Conservation (phyloP, 1,140 invertebrate genomes). For the Drosophila asahinai region DNA sequence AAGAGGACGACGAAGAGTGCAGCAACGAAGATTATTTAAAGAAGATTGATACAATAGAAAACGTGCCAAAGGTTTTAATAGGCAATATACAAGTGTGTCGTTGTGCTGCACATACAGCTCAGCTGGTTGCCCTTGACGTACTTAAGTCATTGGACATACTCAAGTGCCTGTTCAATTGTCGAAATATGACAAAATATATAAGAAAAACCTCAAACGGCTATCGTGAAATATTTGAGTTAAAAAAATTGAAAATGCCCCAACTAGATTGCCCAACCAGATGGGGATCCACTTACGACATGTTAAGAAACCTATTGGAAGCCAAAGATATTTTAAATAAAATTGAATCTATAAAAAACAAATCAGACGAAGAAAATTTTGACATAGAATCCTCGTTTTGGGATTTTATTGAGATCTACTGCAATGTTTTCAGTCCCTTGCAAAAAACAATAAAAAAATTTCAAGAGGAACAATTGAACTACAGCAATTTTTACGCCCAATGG, state of each 20-base stretch:
- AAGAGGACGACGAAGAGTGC: not conserved
- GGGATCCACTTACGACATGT: slow-evolving; percentile 36
- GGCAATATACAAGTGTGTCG: not conserved
- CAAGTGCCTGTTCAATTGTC: not conserved
- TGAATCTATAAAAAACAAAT: slow-evolving; percentile 22
- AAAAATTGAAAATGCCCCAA: slow-evolving; percentile 19
- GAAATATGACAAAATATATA: not conserved
- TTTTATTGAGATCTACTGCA: slow-evolving; percentile 16
- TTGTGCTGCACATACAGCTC: no score
- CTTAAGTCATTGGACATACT: not conserved
- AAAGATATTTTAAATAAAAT: slow-evolving; percentile 17
- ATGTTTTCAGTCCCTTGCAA: slow-evolving; percentile 21
- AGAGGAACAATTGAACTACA: slow-evolving; percentile 31
- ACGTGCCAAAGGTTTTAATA: slow-evolving; percentile 11
- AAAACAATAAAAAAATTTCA: slow-evolving; percentile 30
- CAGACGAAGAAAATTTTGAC: slow-evolving; percentile 11
- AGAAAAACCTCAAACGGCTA: not conserved
- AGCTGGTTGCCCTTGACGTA: no score
- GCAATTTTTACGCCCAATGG: no score
- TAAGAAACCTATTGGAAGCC: slow-evolving; percentile 13
- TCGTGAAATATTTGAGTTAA: not conserved
- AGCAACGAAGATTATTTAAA: slow-evolving; percentile 16
- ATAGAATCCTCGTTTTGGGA: slow-evolving; percentile 19
- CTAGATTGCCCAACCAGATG: slow-evolving; percentile 36
- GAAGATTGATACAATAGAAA: slow-evolving; percentile 11